Conservation (phyloP, 2,113 vertebrate genomes). For the Calonectris borealis region DNA sequence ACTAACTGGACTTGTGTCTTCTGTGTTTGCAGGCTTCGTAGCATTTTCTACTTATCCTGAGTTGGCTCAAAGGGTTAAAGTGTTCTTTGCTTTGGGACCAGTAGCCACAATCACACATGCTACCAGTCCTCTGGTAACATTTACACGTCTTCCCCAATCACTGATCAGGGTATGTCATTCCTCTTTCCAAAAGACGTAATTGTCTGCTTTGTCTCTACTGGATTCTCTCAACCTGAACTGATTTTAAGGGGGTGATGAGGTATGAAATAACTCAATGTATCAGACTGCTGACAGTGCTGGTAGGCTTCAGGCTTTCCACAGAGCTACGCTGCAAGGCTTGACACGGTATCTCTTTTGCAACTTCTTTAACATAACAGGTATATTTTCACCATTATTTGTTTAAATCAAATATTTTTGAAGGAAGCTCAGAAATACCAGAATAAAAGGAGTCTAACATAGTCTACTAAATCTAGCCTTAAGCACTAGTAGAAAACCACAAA, state of each 20-base stretch:
- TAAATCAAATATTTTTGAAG: background rate
- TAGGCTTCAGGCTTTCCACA: background rate
- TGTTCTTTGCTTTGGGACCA: conserved; percentile 87
- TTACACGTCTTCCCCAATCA: conserved; percentile 72
- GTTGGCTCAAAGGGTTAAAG: conserved; percentile 84
- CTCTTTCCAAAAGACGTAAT: background rate
- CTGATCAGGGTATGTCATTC: conserved; percentile 78
- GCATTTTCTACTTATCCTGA: conserved; percentile 88
- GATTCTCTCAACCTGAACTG: background rate
- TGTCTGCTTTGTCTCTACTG: background rate
- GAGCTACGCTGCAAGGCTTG: background rate
- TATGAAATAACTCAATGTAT: background rate
- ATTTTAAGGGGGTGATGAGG: background rate
- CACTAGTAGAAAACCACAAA: background rate
- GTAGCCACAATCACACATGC: conserved; percentile 80
- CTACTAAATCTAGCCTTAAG: background rate
- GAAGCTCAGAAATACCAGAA: background rate
- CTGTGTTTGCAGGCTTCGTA: conserved; percentile 80
- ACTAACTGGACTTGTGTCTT: background rate
- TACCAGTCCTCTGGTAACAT: conserved; percentile 75
- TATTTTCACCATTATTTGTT: background rate
- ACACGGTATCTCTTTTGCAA: accelerated
- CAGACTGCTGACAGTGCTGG: background rate
- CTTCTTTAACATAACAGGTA: background rate
- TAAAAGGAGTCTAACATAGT: background rate